Evolutionary conservation across 2,888 invertebrate genomes (phyloP).

Genomic region (Eledona agricola): DNA sequence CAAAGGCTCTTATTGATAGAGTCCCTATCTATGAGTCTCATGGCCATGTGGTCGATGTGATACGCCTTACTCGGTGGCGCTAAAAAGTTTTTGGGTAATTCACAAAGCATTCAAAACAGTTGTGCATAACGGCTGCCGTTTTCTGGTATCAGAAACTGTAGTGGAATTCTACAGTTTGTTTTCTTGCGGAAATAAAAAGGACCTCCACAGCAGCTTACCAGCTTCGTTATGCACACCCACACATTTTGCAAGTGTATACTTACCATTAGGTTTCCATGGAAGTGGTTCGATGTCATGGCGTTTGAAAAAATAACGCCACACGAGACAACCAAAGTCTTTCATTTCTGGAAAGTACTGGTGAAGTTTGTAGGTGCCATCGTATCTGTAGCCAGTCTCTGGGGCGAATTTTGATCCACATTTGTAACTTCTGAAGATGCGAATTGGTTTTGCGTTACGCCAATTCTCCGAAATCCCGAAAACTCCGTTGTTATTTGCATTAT

Average conservation of each 20-base stretch:
- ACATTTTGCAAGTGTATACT: constrained; percentile 61
- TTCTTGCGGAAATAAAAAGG: too few species aligned
- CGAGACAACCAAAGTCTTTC: constrained; percentile 78
- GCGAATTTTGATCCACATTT: too few species aligned
- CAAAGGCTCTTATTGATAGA: constrained; percentile 72
- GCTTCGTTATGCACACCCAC: too few species aligned
- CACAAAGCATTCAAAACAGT: too few species aligned
- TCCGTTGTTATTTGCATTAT: constrained; percentile 45
- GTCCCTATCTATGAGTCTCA: constrained; percentile 66
- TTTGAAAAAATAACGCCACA: constrained; percentile 78
- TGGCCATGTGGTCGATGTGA: constrained; percentile 54
- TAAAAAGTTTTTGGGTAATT: too few species aligned
- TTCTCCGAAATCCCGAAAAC: constrained; percentile 69
- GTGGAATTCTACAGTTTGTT: too few species aligned
- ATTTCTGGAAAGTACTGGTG: constrained; percentile 83
- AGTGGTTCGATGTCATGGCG: constrained; percentile 81
- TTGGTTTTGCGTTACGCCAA: constrained; percentile 80
- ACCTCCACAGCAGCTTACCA: too few species aligned
- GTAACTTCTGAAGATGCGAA: constrained; percentile 80
- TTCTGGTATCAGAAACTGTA: too few species aligned
- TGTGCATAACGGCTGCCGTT: too few species aligned
- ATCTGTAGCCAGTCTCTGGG: constrained; percentile 78
- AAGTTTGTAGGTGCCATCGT: constrained; percentile 88
- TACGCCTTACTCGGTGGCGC: constrained; percentile 56
- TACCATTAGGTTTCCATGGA: constrained; percentile 76